Evolutionary conservation across 2,888 invertebrate species (phyloP).

Genomic region (Ganaspis brasiliensis): DNA sequence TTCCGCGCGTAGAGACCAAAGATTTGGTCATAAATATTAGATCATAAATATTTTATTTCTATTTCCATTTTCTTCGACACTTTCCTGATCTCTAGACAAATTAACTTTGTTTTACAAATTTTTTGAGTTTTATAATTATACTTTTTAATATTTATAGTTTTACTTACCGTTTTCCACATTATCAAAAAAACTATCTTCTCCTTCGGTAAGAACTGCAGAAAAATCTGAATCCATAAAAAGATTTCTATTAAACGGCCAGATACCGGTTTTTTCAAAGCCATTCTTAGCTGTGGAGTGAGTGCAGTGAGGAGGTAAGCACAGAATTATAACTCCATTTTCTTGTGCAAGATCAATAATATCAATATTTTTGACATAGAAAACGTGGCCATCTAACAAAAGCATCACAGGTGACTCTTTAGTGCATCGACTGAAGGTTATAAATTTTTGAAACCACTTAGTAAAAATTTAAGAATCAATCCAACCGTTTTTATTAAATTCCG

Average conservation of each 20-base stretch:
- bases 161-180: slow-evolving; percentile 9
- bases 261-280: slow-evolving; percentile 69
- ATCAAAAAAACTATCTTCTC: neutral
- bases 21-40: no score
- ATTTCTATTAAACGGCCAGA: slow-evolving; percentile 48
- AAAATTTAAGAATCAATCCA: slow-evolving; percentile 47
- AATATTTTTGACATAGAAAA: slow-evolving; percentile 71
- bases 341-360: slow-evolving; percentile 66
- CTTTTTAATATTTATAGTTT: neutral
- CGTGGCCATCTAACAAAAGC: slow-evolving; percentile 74
- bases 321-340: slow-evolving; percentile 67
- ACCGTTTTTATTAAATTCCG: slow-evolving; percentile 27
- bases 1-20: no score
- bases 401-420: slow-evolving; percentile 69
- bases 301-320: slow-evolving; percentile 73
- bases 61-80: no score
- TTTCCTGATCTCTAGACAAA: neutral
- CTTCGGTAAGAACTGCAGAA: no score
- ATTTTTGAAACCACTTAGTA: slow-evolving; percentile 75
- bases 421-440: slow-evolving; percentile 70
- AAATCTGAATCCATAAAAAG: slow-evolving; percentile 13
- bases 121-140: neutral
- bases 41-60: no score
- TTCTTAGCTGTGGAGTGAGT: slow-evolving; percentile 66
- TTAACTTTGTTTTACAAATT: neutral